Evolutionary conservation across 2,888 invertebrate genomes (phyloP), one percentile per base, ranked within the genome.

Genomic region (Yponomeuta plumbellus): DNA sequence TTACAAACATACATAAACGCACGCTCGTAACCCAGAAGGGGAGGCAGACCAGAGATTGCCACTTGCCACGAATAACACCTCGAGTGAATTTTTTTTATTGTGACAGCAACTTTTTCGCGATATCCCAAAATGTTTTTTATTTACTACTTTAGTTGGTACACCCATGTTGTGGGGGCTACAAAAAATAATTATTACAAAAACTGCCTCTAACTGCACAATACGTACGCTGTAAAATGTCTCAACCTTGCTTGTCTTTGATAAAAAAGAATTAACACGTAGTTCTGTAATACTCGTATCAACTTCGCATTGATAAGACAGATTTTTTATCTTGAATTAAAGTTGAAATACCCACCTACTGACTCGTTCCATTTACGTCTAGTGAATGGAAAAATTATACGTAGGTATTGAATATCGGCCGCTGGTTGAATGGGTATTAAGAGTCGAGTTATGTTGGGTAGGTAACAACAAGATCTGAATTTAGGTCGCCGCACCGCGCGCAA

Each of bases 361-460:
- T 34, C 58, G 58, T n/a, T 61, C 26, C 61, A 34, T 61, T 34
- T 61, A 26, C 13, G 23, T 11, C n/a, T 17, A 10, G 40, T 20
- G 40, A 21, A 40, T 20, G 63, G 64, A 52, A 64, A 64, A 66
- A 66, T 66, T 67, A 68, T 67, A 65, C 39, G 59, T 66, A 65
- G 40, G 59, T 66, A 64, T 52, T 65, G 40, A 66, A 76, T 73
- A 73, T 74, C 72, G 71, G 71, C 64, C 65, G 69, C 65, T 66
- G 69, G 67, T 68, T 63, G 70, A 78, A 77, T 79, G 76, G 79
- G 75, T 75, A 76, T 74, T 76, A 34, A 80, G 71, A 72, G 73
- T 69, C 73, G 73, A 39, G 64, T 44, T 64, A 22, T 44, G 44
- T 74, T 74, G 73, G 71, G 71, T 75, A 74, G 69, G 68, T 69